These are phyloP conservation scores for Lymantria dispar DNA, from an alignment of 2,888 invertebrate species.

Conservation along the genomic window DNA sequence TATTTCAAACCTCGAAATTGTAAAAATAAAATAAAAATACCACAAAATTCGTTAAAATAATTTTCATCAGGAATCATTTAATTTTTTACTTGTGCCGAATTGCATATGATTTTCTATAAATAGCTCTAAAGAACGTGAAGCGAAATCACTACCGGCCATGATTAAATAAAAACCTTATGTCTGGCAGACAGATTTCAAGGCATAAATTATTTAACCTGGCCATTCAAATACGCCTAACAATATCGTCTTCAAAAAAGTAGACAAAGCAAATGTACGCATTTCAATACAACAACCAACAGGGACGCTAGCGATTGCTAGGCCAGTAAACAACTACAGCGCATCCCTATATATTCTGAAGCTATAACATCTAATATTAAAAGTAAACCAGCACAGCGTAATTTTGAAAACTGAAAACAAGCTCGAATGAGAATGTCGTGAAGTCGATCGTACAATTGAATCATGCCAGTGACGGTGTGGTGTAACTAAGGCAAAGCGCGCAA, in stretches of 20 bases:
- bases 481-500: conserved; percentile 47
- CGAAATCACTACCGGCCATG: conserved; percentile 29
- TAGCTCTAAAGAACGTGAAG: conserved; percentile 27
- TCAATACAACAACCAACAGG: conserved; percentile 35
- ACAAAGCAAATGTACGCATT: conserved; percentile 40
- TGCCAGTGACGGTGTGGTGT: conserved; percentile 46
- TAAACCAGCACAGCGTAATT: conserved; percentile 66
- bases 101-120: conserved; percentile 20
- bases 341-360: conserved; percentile 54
- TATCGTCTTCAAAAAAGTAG: conserved; percentile 32
- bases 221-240: conserved; percentile 25
- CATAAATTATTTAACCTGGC: conserved; percentile 40
- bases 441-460: conserved; percentile 39
- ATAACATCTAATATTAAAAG: conserved; percentile 48
- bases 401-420: conserved; percentile 63
- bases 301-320: conserved; percentile 49
- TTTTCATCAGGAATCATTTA: background rate
- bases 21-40: too few species aligned
- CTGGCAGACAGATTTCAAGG: conserved; percentile 31
- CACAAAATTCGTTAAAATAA: too few species aligned
- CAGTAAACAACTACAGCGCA: conserved; percentile 52
- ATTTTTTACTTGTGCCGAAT: conserved; percentile 21
- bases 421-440: conserved; percentile 59
- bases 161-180: conserved; percentile 35
- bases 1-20: too few species aligned